Evolutionary conservation across 2,797 vertebrate genomes (phyloP).

Genomic region (Silurus lanzhouensis): DNA sequence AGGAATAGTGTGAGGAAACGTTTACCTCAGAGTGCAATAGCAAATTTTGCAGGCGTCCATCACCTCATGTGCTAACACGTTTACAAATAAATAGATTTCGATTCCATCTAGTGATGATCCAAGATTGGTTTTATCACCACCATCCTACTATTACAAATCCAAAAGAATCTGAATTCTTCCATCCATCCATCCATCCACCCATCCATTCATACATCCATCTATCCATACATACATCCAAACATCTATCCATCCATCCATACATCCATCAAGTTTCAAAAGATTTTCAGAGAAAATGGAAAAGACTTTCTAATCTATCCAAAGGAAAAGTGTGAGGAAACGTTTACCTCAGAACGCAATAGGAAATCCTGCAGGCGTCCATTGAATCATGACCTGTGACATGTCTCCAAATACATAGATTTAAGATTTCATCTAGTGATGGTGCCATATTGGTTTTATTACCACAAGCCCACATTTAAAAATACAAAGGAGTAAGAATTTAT

Average conservation of each 20-base stretch:
- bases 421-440: background rate
- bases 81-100: background rate
- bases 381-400: background rate
- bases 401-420: background rate
- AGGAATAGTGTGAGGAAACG: background rate
- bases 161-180: background rate
- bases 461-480: background rate
- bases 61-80: too few relatives aligned
- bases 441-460: background rate
- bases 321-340: background rate
- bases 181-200: too few relatives aligned
- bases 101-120: background rate
- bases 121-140: background rate
- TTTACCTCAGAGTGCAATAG: background rate
- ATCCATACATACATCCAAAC: too few relatives aligned
- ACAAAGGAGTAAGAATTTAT: background rate
- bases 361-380: background rate
- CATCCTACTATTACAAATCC: background rate
- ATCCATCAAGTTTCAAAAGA: background rate
- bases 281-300: conserved; percentile 39
- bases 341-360: background rate
- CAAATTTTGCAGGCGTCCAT: background rate
- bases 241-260: too few relatives aligned
- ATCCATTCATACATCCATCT: too few relatives aligned
- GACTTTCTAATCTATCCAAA: conserved; percentile 37